Percentiles rank a stretch among this genome's conserved stretches.
phyloP scores from a whole-genome alignment of 1,140 invertebrate genomes.

The Homalodisca vitripennis region DNA sequence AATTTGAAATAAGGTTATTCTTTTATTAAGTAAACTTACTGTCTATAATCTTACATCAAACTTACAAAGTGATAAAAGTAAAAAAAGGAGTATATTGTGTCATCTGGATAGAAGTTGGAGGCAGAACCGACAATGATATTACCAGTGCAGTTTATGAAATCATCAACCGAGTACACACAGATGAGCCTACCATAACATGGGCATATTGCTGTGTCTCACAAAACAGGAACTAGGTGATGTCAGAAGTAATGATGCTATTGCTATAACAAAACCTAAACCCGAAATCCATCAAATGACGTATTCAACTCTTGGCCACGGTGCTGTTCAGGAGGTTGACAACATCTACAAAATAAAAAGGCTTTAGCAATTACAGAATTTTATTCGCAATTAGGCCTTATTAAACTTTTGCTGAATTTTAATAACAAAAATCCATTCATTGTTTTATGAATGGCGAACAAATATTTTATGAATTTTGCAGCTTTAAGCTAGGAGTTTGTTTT shows the following conservation, averaged over 20 bases:
- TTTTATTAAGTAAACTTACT: slow-evolving; percentile 39
- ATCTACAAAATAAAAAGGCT: slow-evolving; percentile 41
- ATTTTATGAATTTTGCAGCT: slow-evolving; percentile 5
- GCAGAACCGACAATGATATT: slow-evolving; percentile 14
- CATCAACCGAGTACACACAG: background rate
- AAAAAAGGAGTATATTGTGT: slow-evolving; percentile 37
- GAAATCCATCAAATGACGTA: slow-evolving; percentile 39
- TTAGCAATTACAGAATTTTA: slow-evolving; percentile 29
- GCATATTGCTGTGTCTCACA: slow-evolving; percentile 41
- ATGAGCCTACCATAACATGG: slow-evolving; percentile 34
- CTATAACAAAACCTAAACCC: slow-evolving; percentile 35
- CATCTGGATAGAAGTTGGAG: slow-evolving; percentile 36
- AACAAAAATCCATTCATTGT: background rate
- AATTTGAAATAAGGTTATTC: no score
- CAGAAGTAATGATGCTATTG: slow-evolving; percentile 36
- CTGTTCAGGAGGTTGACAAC: slow-evolving; percentile 41
- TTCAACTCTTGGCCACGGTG: slow-evolving; percentile 40
- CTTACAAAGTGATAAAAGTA: slow-evolving; percentile 31
- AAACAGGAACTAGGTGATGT: slow-evolving; percentile 42
- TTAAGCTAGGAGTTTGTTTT: background rate
- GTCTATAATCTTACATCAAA: slow-evolving; percentile 42
- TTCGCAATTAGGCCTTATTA: background rate
- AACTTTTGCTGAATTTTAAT: background rate
- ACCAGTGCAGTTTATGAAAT: slow-evolving; percentile 18
- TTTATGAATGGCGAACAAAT: background rate